A percentile compares a stretch with the other conserved stretches of the same genome.
These are phyloP conservation scores for Odontocerum albicorne DNA, from an alignment of 2,888 invertebrate species.

Conservation along the genomic window DNA sequence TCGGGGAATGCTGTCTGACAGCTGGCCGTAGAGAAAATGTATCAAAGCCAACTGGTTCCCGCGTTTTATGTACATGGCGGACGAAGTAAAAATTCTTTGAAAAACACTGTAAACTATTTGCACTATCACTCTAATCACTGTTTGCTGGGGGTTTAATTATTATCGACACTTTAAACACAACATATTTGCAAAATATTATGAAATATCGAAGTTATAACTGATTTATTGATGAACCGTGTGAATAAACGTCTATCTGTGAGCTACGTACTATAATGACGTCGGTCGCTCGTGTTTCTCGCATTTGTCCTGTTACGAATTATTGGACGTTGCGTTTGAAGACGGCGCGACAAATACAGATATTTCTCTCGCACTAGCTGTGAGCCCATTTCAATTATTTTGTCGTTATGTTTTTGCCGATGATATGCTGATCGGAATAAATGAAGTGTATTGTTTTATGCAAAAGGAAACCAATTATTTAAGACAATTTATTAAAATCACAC, in stretches of 20 bases:
- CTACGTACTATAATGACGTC: conserved; percentile 60
- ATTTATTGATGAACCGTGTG: conserved; percentile 17
- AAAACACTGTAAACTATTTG: conserved; percentile 18
- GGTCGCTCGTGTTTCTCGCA: conserved; percentile 10
- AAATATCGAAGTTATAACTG: conserved; percentile 3
- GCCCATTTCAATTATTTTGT: conserved; percentile 1
- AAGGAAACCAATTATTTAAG: too few species aligned
- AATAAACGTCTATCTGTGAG: conserved; percentile 47
- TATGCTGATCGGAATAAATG: neutral
- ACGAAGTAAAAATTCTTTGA: neutral
- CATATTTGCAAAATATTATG: conserved; percentile 15
- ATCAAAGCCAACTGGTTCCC: conserved; percentile 7
- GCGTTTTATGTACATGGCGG: conserved; percentile 24
- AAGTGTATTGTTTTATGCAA: too few species aligned
- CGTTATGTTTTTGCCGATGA: conserved; percentile 3
- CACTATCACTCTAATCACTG: conserved; percentile 8
- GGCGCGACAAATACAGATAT: conserved; percentile 3
- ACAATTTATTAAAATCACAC: too few species aligned
- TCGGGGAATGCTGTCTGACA: conserved; percentile 22
- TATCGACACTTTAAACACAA: neutral
- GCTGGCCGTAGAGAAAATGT: conserved; percentile 25
- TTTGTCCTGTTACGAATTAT: conserved; percentile 11
- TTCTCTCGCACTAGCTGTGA: conserved; percentile 2
- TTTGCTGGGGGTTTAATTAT: conserved; percentile 15
- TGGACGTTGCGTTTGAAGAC: neutral